Percentiles rank a stretch among this genome's conserved stretches.
Evolutionary conservation across 1,140 invertebrate species (phyloP).

Genomic region (Doryteuthis pealeii): DNA sequence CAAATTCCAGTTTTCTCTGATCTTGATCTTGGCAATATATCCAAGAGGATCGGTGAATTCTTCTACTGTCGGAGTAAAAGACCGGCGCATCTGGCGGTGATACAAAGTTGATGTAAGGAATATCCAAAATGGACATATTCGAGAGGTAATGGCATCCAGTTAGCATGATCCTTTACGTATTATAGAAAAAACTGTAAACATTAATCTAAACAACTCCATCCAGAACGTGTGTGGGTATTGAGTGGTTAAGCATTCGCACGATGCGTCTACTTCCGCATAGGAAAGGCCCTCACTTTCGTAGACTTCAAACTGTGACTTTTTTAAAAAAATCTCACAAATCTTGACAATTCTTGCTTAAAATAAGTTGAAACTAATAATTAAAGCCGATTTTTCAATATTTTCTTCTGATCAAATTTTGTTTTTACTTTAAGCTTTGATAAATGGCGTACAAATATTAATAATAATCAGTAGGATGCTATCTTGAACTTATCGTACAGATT

Average conservation of each 20-base stretch:
- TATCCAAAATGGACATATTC: conserved; percentile 26
- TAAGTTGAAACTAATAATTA: too few relatives aligned
- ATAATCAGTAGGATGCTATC: too few relatives aligned
- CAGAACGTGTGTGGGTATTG: background rate
- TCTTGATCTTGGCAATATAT: conserved; percentile 85
- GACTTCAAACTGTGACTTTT: background rate
- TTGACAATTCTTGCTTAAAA: too few relatives aligned
- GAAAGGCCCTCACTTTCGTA: background rate
- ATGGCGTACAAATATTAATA: too few relatives aligned
- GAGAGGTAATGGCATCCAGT: background rate
- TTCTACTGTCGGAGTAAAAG: conserved; percentile 81
- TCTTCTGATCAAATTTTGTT: too few relatives aligned
- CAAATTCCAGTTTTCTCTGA: conserved; percentile 87
- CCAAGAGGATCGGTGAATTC: conserved; percentile 90
- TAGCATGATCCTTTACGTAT: background rate
- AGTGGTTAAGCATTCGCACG: background rate
- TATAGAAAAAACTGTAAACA: background rate
- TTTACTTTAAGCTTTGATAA: too few relatives aligned
- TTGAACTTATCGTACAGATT: too few relatives aligned
- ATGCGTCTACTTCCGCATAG: background rate
- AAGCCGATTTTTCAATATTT: too few relatives aligned
- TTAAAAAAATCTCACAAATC: too few relatives aligned
- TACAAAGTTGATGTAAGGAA: conserved; percentile 49
- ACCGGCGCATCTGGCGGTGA: conserved; percentile 76
- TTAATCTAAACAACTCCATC: conserved; percentile 5